These are phyloP conservation scores for Cantharis rufa DNA, from an alignment of 2,888 invertebrate species.

Conservation along the genomic window DNA sequence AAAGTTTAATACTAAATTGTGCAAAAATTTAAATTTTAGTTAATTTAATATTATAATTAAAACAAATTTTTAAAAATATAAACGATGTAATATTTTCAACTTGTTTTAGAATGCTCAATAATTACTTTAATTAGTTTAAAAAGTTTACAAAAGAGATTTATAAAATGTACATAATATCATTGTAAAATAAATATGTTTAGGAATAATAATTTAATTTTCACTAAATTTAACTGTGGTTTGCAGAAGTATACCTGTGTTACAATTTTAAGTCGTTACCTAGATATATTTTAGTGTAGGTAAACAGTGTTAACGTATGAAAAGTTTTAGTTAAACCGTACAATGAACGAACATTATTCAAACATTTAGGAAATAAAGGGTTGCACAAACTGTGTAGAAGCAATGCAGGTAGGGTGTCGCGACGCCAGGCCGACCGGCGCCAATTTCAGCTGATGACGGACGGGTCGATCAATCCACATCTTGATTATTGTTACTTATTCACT, in stretches of 20 bases:
- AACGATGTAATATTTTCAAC: background rate
- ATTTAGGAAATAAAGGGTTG: conserved; percentile 26
- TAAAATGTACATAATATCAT: background rate
- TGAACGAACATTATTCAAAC: conserved; percentile 13
- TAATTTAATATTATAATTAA: too few relatives aligned
- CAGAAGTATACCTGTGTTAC: background rate
- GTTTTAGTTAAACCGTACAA: background rate
- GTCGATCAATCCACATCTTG: conserved; percentile 49
- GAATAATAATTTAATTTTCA: background rate
- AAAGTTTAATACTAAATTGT: too few relatives aligned
- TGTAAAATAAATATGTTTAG: background rate
- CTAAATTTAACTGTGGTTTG: background rate
- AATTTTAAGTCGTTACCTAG: background rate
- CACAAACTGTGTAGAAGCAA: conserved; percentile 24
- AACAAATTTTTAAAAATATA: background rate
- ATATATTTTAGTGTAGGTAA: background rate
- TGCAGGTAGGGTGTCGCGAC: conserved; percentile 40
- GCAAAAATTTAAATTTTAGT: too few relatives aligned
- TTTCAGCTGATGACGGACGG: conserved; percentile 48
- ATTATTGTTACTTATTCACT: conserved; percentile 29
- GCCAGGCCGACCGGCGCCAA: conserved; percentile 44
- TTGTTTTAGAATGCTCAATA: too few relatives aligned
- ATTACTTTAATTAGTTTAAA: too few relatives aligned
- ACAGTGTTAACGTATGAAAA: background rate
- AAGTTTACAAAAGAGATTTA: too few relatives aligned